Conservation (phyloP, 2,888 invertebrate genomes). For the Noctua janthina region DNA sequence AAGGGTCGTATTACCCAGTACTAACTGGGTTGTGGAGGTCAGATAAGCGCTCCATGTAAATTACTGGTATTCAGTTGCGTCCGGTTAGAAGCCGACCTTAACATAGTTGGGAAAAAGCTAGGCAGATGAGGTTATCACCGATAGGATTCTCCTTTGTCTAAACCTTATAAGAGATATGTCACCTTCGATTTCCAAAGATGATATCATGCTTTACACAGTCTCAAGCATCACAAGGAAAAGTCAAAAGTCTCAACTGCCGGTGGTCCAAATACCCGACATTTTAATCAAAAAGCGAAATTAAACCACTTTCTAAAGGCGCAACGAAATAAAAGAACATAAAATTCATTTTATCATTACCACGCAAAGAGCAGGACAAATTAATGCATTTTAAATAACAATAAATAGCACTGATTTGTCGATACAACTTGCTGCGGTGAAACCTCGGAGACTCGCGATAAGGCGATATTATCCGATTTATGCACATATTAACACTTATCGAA, state of each 20-base stretch:
- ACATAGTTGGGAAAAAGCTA: background rate
- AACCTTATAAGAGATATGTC: background rate
- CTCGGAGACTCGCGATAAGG: constrained; percentile 66
- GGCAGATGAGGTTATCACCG: background rate
- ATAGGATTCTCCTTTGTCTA: background rate
- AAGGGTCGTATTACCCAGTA: background rate
- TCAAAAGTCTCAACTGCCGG: constrained; percentile 32
- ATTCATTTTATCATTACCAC: constrained; percentile 54
- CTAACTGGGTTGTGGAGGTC: background rate
- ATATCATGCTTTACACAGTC: background rate
- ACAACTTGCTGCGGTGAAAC: constrained; percentile 40
- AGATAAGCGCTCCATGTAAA: background rate
- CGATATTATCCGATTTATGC: constrained; percentile 78
- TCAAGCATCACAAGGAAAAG: constrained; percentile 19
- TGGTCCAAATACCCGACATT: constrained; percentile 56
- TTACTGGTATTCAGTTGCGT: background rate
- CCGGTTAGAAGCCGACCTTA: background rate
- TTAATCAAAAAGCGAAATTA: constrained; percentile 53
- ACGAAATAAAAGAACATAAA: constrained; percentile 34
- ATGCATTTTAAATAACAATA: constrained; percentile 61
- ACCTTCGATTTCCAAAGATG: background rate
- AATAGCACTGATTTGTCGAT: constrained; percentile 61
- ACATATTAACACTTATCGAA: constrained; percentile 84
- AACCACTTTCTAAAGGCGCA: constrained; percentile 51
- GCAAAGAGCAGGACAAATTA: constrained; percentile 58